These are phyloP conservation scores for Oreohelix idahoensis DNA, from an alignment of 1,140 invertebrate genomes.

Conservation along the genomic window DNA sequence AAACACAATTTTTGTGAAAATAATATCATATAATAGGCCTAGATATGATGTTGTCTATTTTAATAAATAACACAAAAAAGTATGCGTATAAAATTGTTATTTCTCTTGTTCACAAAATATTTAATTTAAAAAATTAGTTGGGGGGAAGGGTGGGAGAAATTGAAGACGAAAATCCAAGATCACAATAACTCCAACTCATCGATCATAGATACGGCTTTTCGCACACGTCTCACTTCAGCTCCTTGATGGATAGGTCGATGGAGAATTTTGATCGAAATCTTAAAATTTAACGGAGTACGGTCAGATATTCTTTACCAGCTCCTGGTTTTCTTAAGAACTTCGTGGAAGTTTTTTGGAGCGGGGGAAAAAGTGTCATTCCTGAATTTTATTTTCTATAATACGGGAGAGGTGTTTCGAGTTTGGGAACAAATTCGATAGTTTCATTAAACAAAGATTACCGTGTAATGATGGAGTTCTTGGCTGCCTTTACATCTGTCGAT, in stretches of 20 bases:
- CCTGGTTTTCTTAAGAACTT: background rate
- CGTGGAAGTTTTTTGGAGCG: too few species aligned
- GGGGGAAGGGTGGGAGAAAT: too few species aligned
- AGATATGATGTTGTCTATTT: too few species aligned
- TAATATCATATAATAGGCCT: too few species aligned
- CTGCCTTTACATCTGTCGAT: background rate
- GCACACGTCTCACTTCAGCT: background rate
- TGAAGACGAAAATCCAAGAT: background rate
- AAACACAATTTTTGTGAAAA: too few species aligned
- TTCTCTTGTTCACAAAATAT: too few species aligned
- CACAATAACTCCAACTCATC: background rate
- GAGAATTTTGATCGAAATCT: background rate
- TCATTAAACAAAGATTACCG: slow-evolving; percentile 4
- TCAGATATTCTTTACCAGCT: background rate
- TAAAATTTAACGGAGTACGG: background rate
- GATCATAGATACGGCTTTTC: background rate
- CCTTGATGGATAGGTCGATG: background rate
- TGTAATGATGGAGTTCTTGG: background rate
- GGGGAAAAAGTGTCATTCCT: background rate
- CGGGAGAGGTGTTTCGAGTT: background rate
- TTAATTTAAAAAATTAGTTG: too few species aligned
- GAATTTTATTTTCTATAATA: background rate
- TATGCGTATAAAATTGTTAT: too few species aligned
- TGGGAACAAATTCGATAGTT: background rate
- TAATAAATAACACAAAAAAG: too few species aligned